Conservation (phyloP, 2,113 vertebrate species). For the Agapornis roseicollis region DNA sequence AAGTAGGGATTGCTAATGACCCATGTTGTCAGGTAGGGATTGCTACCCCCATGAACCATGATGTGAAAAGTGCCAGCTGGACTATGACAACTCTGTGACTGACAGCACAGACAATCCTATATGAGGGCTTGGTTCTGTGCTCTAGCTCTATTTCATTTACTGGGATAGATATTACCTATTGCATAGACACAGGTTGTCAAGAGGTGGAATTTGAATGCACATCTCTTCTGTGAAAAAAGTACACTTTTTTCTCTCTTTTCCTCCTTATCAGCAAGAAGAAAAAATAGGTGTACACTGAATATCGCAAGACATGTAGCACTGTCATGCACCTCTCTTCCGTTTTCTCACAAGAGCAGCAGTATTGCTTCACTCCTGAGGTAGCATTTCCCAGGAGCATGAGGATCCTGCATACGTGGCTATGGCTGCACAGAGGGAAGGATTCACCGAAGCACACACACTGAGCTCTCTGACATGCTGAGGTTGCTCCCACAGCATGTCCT, state of each 20-base stretch:
- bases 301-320: neutral
- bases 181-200: neutral
- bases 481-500: neutral
- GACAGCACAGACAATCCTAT: neutral
- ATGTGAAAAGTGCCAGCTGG: neutral
- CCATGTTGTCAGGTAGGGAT: too few species aligned
- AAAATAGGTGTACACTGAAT: neutral
- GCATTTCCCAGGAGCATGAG: neutral
- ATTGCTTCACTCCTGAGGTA: neutral
- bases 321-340: neutral
- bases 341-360: neutral
- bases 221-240: neutral
- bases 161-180: neutral
- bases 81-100: neutral
- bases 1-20: neutral
- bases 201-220: neutral
- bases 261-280: neutral
- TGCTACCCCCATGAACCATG: accelerated
- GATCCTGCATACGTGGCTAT: neutral
- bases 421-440: accelerated
- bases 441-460: accelerated
- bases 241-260: neutral
- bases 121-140: neutral
- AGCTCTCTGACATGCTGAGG: neutral
- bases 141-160: neutral